These are phyloP conservation scores for Pithys albifrons DNA, from an alignment of 2,113 vertebrate species.

Conservation along the genomic window DNA sequence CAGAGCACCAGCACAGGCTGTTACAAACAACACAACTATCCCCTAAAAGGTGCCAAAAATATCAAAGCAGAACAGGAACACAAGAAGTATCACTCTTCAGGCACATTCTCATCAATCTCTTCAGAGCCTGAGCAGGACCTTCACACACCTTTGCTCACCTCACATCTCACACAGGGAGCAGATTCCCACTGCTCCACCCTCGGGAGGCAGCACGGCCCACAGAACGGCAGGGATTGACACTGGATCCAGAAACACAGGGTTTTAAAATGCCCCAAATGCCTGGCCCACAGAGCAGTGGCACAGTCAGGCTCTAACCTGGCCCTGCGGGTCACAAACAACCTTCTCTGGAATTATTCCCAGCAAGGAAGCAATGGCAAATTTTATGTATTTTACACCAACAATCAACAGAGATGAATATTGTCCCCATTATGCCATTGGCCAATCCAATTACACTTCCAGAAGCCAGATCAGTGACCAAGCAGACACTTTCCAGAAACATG, in stretches of 20 bases:
- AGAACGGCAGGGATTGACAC: background rate
- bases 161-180: rapidly evolving
- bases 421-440: background rate
- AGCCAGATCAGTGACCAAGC: background rate
- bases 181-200: background rate
- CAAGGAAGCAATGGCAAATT: background rate
- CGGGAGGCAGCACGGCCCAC: background rate
- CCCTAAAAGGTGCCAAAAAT: background rate
- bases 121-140: background rate
- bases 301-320: background rate
- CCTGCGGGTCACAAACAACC: rapidly evolving
- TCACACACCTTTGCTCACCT: background rate
- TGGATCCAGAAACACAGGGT: background rate
- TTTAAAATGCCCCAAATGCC: background rate
- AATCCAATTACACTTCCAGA: background rate
- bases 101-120: background rate
- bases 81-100: background rate
- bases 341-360: background rate
- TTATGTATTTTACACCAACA: background rate
- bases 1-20: background rate
- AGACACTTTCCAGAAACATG: background rate
- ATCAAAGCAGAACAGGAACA: background rate
- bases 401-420: background rate
- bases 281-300: background rate
- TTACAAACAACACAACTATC: background rate